Evolutionary conservation across 2,888 invertebrate species (phyloP), one percentile per base, ranked within the genome.

Genomic region (Mythimna pallens): DNA sequence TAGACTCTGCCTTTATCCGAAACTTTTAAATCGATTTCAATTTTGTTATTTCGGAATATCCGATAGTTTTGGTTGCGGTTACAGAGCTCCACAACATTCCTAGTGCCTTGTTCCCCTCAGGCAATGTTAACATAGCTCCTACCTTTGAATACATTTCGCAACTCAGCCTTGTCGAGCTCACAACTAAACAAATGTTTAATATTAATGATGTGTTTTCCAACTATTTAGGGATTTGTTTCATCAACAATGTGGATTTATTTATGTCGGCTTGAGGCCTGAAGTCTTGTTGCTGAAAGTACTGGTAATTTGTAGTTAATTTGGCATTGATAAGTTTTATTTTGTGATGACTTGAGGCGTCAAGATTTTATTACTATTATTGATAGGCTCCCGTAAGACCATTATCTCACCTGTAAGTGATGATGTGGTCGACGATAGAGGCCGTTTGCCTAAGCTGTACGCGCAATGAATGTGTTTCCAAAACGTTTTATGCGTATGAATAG

Each of bases 61-160:
- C 17, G 47, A 47, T 17, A 14, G 6, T 47, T 47, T 47, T 17
- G 12, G 12, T 47, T 17, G 17, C 17, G 20, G 17, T 47, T 17
- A 47, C 17, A 6, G 2, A 47, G 47, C 47, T 47, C 47, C 17
- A 4, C 17, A 0, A 17, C 47, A 47, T 47, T 7, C 47, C 47
- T 47, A 20, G 17, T 47, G 47, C 47, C 59, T 61, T 80, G 69
- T 66, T 58, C n/a, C 66, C 81, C 76, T 71, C 36, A 40, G 80
- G 85, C 76, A 34, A 67, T 64, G 65, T 85, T 85, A 68, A 59
- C 79, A 70, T 69, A 73, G 67, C 83, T 76, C 64, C 75, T 78
- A 67, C 68, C 69, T 76, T 75, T 85, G 74, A 73, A 73, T 55
- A 67, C 50, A 54, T 68, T 78, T 78, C 63, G 70, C 67, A 63